These are phyloP conservation scores for Parapsyche elsis DNA, from an alignment of 1,140 invertebrate species.

Conservation along the genomic window DNA sequence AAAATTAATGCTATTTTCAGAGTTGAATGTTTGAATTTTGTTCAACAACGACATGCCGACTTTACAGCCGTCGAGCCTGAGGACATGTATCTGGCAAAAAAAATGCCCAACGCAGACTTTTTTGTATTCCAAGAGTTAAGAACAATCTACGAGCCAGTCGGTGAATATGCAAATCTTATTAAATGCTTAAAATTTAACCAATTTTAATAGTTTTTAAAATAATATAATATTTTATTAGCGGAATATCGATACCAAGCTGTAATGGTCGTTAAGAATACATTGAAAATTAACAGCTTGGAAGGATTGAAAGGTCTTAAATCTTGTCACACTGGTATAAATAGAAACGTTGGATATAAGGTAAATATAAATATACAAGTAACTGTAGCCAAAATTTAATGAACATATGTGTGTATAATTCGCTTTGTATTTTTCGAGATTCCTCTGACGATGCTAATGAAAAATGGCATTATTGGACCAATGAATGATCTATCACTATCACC, in stretches of 20 bases:
- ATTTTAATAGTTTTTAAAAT: background rate
- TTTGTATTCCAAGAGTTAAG: conserved; percentile 77
- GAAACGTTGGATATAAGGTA: conserved; percentile 83
- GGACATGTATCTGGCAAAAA: conserved; percentile 84
- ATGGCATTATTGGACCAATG: conserved; percentile 73
- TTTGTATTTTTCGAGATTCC: conserved; percentile 64
- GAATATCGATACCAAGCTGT: conserved; percentile 82
- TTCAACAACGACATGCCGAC: conserved; percentile 81
- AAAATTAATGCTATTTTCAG: conserved; percentile 61
- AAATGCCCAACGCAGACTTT: conserved; percentile 72
- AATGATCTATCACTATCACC: conserved; percentile 75
- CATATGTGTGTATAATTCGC: background rate
- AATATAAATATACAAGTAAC: conserved; percentile 22
- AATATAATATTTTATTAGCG: conserved; percentile 62
- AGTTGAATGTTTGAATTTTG: conserved; percentile 78
- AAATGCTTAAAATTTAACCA: background rate
- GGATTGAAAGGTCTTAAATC: conserved; percentile 78
- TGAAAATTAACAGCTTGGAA: conserved; percentile 72
- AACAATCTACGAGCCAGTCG: conserved; percentile 72
- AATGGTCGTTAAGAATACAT: conserved; percentile 78
- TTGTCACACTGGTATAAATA: conserved; percentile 82
- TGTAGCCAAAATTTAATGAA: background rate
- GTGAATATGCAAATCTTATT: conserved; percentile 59
- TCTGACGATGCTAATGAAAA: conserved; percentile 77
- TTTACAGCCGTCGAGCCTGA: conserved; percentile 84